These are phyloP conservation scores for Brenthis daphne DNA, from an alignment of 2,888 invertebrate genomes.

Conservation along the genomic window DNA sequence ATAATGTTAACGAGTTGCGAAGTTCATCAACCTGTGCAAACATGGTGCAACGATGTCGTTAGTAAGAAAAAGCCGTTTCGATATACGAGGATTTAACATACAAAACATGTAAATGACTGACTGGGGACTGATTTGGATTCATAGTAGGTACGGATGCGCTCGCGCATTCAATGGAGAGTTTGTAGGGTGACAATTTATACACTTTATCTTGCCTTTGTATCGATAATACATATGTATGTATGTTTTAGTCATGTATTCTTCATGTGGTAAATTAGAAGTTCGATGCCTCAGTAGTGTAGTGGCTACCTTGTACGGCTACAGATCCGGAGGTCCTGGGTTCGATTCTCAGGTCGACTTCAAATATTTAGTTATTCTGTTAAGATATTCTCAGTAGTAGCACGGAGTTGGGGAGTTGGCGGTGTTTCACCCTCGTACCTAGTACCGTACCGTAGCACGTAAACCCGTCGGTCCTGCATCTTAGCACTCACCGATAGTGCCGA, in stretches of 20 bases:
- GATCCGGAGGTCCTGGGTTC: no score
- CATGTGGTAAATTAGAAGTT: no score
- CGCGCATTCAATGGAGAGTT: slow-evolving; percentile 71
- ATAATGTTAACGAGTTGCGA: not conserved
- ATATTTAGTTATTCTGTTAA: no score
- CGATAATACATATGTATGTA: slow-evolving; percentile 13
- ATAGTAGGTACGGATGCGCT: slow-evolving; percentile 50
- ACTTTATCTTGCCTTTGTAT: not conserved
- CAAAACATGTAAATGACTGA: slow-evolving; percentile 74
- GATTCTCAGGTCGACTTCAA: no score
- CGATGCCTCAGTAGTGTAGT: no score
- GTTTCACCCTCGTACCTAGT: no score
- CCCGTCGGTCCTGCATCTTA: no score
- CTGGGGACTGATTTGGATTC: slow-evolving; percentile 75
- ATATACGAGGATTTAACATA: slow-evolving; percentile 61
- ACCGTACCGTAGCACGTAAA: no score
- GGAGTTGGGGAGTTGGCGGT: no score
- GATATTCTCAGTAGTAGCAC: no score
- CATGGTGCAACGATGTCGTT: slow-evolving; percentile 58
- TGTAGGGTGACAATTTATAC: slow-evolving; percentile 51
- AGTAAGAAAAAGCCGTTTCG: slow-evolving; percentile 60
- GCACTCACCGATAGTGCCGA: no score
- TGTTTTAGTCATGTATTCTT: not conserved
- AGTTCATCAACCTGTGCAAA: slow-evolving; percentile 33
- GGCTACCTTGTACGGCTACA: no score